Percentiles rank a stretch among this genome's conserved stretches.
These are phyloP conservation scores for Illadopsis cleaveri DNA, from an alignment of 2,113 vertebrate genomes.

Conservation along the genomic window DNA sequence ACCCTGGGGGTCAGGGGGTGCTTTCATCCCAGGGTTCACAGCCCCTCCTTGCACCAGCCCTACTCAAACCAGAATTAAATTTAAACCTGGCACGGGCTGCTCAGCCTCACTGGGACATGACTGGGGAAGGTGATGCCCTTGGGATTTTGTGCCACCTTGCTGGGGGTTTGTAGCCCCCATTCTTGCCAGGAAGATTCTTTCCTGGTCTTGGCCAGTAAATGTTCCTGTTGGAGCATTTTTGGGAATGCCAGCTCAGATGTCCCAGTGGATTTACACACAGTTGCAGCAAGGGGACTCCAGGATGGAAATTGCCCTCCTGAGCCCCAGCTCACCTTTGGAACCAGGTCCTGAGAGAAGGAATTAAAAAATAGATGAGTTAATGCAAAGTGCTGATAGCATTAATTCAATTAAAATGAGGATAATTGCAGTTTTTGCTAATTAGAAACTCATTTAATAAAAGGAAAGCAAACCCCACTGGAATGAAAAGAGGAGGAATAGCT, in stretches of 20 bases:
- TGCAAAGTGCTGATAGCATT: fast-evolving
- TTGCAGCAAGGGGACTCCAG: not conserved
- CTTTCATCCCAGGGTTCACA: not conserved
- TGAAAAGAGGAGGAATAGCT: not conserved
- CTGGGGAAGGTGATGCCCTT: too few relatives aligned
- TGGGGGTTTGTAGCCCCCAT: fast-evolving
- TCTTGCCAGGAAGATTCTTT: not conserved
- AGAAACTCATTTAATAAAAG: not conserved
- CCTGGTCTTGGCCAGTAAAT: fast-evolving
- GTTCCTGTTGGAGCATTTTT: not conserved
- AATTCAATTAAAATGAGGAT: not conserved
- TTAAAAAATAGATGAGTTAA: not conserved
- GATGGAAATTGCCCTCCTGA: not conserved
- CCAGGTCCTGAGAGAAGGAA: not conserved
- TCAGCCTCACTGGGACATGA: not conserved
- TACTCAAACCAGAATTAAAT: not conserved
- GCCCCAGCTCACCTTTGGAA: not conserved
- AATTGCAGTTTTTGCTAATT: not conserved
- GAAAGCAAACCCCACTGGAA: not conserved
- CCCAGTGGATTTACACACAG: not conserved
- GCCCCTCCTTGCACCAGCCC: not conserved
- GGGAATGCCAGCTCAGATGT: not conserved
- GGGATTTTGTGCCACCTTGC: not conserved
- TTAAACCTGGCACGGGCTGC: not conserved
- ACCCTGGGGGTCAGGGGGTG: fast-evolving